Conservation (phyloP, 2,113 vertebrate species). For the Stegastes partitus region DNA sequence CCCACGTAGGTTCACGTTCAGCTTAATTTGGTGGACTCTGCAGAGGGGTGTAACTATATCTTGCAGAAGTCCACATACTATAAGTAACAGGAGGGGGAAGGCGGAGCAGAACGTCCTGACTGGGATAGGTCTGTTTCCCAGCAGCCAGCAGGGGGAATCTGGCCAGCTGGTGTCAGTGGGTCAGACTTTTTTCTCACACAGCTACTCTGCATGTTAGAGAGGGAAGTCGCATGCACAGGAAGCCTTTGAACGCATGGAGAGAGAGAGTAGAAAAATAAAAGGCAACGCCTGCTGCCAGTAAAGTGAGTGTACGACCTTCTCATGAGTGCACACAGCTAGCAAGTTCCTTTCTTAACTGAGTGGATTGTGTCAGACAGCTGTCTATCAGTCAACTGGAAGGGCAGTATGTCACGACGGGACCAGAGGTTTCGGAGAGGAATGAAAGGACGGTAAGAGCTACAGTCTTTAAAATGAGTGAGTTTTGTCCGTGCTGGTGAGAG, state of each 20-base stretch:
- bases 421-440: conserved; percentile 81
- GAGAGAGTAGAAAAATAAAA: conserved; percentile 13
- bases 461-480: background rate
- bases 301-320: conserved; percentile 1
- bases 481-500: background rate
- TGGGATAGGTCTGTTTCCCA: conserved; percentile 36
- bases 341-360: conserved; percentile 15
- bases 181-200: conserved; percentile 55
- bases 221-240: conserved; percentile 65
- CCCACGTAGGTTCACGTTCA: conserved; percentile 17
- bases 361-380: conserved; percentile 33
- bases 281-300: conserved; percentile 42
- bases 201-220: conserved; percentile 30
- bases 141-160: conserved; percentile 60
- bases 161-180: conserved; percentile 60
- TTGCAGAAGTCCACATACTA: conserved; percentile 40
- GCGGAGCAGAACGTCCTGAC: conserved; percentile 40
- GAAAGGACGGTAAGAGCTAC: conserved; percentile 80
- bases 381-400: conserved; percentile 12
- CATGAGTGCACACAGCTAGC: conserved; percentile 21
- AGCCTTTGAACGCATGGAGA: conserved; percentile 42
- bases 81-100: conserved; percentile 41
- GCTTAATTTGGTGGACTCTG: conserved; percentile 3
- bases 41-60: conserved; percentile 62
- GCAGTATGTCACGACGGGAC: conserved; percentile 83